Evolutionary conservation across 2,113 vertebrate genomes (phyloP).

Genomic region (Leptodactylus fuscus): DNA sequence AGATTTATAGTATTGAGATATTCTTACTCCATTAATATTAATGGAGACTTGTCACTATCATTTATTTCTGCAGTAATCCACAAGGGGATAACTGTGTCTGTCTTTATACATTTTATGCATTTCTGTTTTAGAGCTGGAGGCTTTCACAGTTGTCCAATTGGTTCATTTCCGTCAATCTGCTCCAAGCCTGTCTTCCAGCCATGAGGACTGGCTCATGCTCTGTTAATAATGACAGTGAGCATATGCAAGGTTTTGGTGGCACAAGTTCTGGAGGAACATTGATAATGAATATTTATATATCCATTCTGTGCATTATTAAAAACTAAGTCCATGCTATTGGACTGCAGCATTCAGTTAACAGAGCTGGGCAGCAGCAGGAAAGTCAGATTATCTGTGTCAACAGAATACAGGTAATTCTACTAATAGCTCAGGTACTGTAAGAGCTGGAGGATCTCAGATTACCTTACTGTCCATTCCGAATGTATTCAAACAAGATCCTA

Average conservation of each 20-base stretch:
- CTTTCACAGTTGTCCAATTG: background rate
- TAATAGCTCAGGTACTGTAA: background rate
- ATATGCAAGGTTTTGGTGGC: background rate
- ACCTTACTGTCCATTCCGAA: too few relatives aligned
- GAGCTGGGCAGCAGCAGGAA: background rate
- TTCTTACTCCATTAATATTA: background rate
- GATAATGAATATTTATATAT: background rate
- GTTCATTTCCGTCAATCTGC: background rate
- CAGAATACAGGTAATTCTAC: background rate
- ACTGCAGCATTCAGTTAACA: background rate
- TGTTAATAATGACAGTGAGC: background rate
- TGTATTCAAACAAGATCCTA: background rate
- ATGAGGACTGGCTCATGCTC: background rate
- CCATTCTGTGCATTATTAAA: background rate
- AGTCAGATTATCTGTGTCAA: background rate
- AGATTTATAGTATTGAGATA: background rate
- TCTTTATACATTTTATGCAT: background rate
- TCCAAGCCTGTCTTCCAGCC: background rate
- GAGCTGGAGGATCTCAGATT: background rate
- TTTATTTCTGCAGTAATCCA: background rate
- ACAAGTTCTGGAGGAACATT: background rate
- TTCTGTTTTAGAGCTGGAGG: background rate
- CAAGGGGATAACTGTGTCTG: background rate
- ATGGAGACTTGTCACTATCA: background rate
- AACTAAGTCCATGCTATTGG: background rate